phyloP scores from a whole-genome alignment of 2,888 invertebrate genomes.

The Nomada fucata region DNA sequence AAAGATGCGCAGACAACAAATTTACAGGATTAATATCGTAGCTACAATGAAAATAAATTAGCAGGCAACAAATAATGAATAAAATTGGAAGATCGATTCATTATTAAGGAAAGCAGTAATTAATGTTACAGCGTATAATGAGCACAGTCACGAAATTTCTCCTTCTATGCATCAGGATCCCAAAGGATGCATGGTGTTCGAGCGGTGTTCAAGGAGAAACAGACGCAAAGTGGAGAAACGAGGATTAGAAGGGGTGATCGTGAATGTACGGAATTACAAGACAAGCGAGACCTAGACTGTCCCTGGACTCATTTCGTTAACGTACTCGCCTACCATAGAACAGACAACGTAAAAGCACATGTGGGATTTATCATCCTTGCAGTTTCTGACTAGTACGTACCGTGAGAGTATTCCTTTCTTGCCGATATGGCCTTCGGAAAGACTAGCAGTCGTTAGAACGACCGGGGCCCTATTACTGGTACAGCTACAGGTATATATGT shows the following conservation, averaged over 20 bases:
- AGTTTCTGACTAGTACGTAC: constrained; percentile 59
- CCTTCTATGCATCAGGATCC: background rate
- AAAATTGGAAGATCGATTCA: too few species aligned
- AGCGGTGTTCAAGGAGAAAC: background rate
- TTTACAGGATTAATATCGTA: too few species aligned
- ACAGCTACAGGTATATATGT: too few species aligned
- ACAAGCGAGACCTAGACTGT: constrained; percentile 69
- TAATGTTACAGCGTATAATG: too few species aligned
- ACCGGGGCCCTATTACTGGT: too few species aligned
- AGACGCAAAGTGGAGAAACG: constrained; percentile 8
- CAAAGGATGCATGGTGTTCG: background rate
- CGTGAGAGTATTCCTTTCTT: constrained; percentile 42
- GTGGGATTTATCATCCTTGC: constrained; percentile 69
- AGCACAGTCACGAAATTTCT: too few species aligned
- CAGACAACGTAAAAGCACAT: constrained; percentile 60
- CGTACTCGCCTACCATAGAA: constrained; percentile 54
- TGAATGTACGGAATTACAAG: constrained; percentile 71
- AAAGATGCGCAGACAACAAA: too few species aligned
- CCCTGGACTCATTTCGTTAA: constrained; percentile 70
- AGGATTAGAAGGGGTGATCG: constrained; percentile 42
- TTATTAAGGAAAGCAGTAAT: too few species aligned
- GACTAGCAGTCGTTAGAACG: background rate
- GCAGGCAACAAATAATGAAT: too few species aligned
- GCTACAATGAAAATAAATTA: too few species aligned
- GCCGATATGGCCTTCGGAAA: constrained; percentile 18